Base-by-base conservation (phyloP, 2,797 vertebrate species). In the Austrolebias charrua region DNA sequence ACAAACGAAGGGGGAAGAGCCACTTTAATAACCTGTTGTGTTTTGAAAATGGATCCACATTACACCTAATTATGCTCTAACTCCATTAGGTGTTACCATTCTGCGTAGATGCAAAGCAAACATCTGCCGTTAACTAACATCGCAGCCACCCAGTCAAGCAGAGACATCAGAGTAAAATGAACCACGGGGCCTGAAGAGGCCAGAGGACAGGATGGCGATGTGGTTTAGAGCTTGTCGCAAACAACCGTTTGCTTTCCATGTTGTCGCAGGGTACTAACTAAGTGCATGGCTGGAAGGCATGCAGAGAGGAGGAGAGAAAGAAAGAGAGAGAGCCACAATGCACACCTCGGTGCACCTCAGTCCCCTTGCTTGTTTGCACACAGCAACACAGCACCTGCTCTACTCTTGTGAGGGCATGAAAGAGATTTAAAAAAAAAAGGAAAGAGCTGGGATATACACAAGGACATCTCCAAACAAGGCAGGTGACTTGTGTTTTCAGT, bases 201-300 rank as follows among this genome's bases (percentile, higher is more conserved):
- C 10, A 14, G 40, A 43, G 57, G 40, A 43, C 11, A 60, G 47
- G 59, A 55, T 62, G 49, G 29, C 9, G 49, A 35, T 64, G 71
- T 54, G 53, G 50, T 67, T 69, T 66, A 73, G 81, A 77, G 84
- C 63, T 82, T 55, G 69, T 76, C 70, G 75, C 66, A 84, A 74
- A 80, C 77, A 80, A 70, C 78, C 70, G 76, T 83, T 87, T 70
- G 51, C 75, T 72, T 76, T 59, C 13, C 68, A 66, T 64, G 66
- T 57, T 73, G 56, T 79, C 80, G 60, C 7, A 15, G 55, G 63
- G 66, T 58, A 71, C 60, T 66, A 67, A 29, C 78, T 77, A 76
- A 81, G 73, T 82, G 82, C 71, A 74, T 78, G 72, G 57, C 79
- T 80, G 63, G 60, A 69, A 81, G 82, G 69, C 73, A 75, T 48